These are phyloP conservation scores for Chamaedrilus cognettii DNA, from an alignment of 2,888 invertebrate genomes.

Conservation along the genomic window DNA sequence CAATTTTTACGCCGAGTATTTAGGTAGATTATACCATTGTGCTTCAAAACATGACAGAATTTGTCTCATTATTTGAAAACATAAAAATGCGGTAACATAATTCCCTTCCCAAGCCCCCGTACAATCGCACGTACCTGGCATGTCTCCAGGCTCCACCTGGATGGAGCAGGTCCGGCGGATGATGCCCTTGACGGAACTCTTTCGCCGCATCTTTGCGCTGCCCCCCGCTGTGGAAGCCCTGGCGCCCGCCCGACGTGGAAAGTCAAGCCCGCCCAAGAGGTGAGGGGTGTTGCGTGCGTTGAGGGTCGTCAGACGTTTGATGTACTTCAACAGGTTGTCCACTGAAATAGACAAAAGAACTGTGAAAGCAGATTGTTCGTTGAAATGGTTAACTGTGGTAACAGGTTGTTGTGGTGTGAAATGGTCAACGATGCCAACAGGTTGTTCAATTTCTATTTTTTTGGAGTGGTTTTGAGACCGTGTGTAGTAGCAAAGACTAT, in stretches of 20 bases:
- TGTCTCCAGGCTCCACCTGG: slow-evolving; percentile 69
- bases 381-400: too few species aligned
- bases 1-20: neutral
- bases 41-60: neutral
- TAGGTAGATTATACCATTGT: neutral
- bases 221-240: neutral
- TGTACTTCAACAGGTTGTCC: slow-evolving; percentile 30
- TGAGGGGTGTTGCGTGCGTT: too few species aligned
- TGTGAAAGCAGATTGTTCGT: too few species aligned
- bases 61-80: neutral
- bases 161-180: slow-evolving; percentile 93
- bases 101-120: neutral
- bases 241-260: neutral
- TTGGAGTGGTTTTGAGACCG: too few species aligned
- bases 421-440: too few species aligned
- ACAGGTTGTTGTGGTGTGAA: too few species aligned
- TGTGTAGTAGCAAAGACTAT: too few species aligned
- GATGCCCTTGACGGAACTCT: slow-evolving; percentile 75
- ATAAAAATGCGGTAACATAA: neutral
- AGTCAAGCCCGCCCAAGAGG: too few species aligned
- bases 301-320: slow-evolving; percentile 16
- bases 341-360: too few species aligned
- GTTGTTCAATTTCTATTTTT: too few species aligned
- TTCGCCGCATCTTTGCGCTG: slow-evolving; percentile 17
- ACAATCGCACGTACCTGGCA: slow-evolving; percentile 58